A percentile compares a stretch with the other conserved stretches of the same genome.
phyloP scores from a whole-genome alignment of 2,797 vertebrate species.

The Macropus fuliginosus region DNA sequence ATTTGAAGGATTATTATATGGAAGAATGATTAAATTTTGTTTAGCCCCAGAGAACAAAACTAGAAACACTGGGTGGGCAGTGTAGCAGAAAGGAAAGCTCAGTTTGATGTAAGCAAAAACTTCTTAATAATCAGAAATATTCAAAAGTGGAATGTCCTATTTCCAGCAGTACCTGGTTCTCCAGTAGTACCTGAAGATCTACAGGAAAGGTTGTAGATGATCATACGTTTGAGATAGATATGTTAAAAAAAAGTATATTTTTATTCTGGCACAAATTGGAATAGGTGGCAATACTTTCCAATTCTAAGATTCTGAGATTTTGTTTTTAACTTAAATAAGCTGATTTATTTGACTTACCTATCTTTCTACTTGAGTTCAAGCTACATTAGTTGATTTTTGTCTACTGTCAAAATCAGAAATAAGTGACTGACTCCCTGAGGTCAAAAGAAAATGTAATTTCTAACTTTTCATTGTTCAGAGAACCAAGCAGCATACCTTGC shows the following conservation, averaged over 20 bases:
- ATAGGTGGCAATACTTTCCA: neutral
- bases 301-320: neutral
- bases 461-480: constrained; percentile 4
- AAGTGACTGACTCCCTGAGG: neutral
- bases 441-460: neutral
- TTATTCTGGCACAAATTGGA: neutral
- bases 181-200: neutral
- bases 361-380: constrained; percentile 1
- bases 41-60: neutral
- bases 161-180: neutral
- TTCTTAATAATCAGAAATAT: neutral
- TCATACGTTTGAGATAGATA: neutral
- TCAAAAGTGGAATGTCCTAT: neutral
- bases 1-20: neutral
- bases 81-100: neutral
- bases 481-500: neutral
- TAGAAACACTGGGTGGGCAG: neutral
- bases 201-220: neutral
- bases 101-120: neutral
- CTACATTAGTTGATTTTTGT: neutral
- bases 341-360: neutral
- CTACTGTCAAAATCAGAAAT: neutral
- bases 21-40: neutral
- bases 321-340: neutral
- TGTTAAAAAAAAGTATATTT: neutral